Percentiles rank a stretch among this genome's conserved stretches.
Conservation (phyloP, 2,797 vertebrate genomes). For the Cottoperca gobio region DNA sequence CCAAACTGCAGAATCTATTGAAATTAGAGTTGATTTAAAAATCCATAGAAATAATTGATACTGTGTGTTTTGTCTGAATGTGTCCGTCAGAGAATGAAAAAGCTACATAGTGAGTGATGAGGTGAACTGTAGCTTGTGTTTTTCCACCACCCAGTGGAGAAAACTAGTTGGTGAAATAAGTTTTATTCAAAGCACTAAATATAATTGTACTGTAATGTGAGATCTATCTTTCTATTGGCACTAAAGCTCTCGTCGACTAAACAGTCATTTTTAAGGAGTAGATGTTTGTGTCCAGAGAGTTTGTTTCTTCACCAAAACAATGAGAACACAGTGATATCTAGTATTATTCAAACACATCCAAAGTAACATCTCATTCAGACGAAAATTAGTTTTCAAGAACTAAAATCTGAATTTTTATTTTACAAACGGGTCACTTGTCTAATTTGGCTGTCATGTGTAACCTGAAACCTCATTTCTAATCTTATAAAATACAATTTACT, state of each 20-base stretch:
- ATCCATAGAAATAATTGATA: background rate
- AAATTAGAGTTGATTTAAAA: background rate
- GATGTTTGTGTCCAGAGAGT: background rate
- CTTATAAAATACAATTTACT: background rate
- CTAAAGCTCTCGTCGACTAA: background rate
- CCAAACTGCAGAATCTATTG: background rate
- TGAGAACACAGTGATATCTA: background rate
- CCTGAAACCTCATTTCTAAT: background rate
- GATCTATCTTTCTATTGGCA: background rate
- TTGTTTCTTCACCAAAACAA: background rate
- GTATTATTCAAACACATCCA: background rate
- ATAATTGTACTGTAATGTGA: background rate
- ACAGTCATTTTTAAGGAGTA: background rate
- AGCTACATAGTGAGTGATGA: background rate
- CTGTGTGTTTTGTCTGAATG: background rate
- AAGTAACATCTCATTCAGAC: background rate
- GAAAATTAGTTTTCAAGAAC: background rate
- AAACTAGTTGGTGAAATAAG: background rate
- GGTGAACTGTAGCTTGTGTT: conserved; percentile 5
- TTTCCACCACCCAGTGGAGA: conserved; percentile 47
- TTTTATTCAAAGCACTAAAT: background rate
- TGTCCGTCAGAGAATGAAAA: background rate
- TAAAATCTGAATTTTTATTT: background rate
- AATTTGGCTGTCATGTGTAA: background rate
- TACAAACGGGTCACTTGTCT: background rate